phyloP scores from a whole-genome alignment of 2,113 vertebrate species.

The Cepphus grylle region DNA sequence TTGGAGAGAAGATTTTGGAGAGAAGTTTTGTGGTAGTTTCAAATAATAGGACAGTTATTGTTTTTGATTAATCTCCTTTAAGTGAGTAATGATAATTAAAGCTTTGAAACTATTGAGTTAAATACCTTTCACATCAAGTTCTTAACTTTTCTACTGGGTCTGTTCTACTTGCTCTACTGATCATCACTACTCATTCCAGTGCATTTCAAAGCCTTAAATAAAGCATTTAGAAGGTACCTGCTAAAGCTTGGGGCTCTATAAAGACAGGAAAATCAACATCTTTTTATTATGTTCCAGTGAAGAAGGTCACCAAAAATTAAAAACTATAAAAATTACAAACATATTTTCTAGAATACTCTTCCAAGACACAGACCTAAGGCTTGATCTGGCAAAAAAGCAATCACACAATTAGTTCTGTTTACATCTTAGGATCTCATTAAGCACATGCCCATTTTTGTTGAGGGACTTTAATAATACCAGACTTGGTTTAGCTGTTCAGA shows the following conservation, averaged over 20 bases:
- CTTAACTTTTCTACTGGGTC: background rate
- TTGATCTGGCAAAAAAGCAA: background rate
- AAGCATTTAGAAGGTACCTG: background rate
- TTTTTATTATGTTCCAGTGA: background rate
- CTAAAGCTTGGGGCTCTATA: background rate
- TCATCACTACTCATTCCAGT: background rate
- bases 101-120: background rate
- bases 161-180: background rate
- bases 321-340: background rate
- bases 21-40: background rate
- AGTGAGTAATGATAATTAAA: background rate
- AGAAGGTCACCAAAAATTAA: background rate
- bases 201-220: background rate
- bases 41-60: background rate
- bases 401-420: background rate
- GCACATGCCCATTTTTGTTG: background rate
- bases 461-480: background rate
- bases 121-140: background rate
- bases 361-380: background rate
- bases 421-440: background rate
- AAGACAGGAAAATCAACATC: background rate
- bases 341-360: background rate
- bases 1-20: background rate
- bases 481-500: background rate
- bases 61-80: background rate